Evolutionary conservation across 2,113 vertebrate genomes (phyloP), one percentile per base, ranked within the genome.

Genomic region (Megaceryle maxima): DNA sequence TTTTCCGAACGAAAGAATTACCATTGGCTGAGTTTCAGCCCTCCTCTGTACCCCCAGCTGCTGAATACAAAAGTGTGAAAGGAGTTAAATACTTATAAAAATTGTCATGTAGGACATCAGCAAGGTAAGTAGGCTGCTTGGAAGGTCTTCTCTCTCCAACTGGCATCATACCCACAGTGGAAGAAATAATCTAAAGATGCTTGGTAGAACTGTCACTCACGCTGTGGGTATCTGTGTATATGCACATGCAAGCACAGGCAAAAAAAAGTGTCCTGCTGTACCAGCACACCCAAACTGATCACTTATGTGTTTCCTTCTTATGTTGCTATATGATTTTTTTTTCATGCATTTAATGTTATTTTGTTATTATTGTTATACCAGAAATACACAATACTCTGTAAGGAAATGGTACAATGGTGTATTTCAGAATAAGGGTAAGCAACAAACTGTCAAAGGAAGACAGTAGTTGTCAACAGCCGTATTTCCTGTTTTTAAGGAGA

Each of bases 171-270:
- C 6, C 13, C 8, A 64, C 92, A 87, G 25, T 29, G n/a, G 51
- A 87, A 82, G 35, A 87, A 75, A 62, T 67, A 3, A 59, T 26
- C n/a, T 68, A 29, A 68, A 64, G 21, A 24, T 37, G 11, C 31
- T 53, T 76, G 15, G 11, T 56, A 82, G 15, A 73, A 41, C 21
- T 26, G 18, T 63, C 39, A 37, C 14, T 5, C 28, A 51, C 0
- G 0, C 25, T 56, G 33, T 26, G 26, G 6, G 3, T 51, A 25
- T 60, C 46, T 68, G 12, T 7, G 16, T 67, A 55, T 10, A 66
- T 26, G 16, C 11, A 43, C 10, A 46, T 2, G 14, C 5, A 11
- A 25, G 9, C 6, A 59, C 0, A 1, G n/a, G 17, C 39, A 57
- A 16, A 70, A 41, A 57, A 62, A 76, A 29, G 6, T 39, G 16